phyloP scores from a whole-genome alignment of 2,888 invertebrate species.

The Pantelozetes paolii region DNA sequence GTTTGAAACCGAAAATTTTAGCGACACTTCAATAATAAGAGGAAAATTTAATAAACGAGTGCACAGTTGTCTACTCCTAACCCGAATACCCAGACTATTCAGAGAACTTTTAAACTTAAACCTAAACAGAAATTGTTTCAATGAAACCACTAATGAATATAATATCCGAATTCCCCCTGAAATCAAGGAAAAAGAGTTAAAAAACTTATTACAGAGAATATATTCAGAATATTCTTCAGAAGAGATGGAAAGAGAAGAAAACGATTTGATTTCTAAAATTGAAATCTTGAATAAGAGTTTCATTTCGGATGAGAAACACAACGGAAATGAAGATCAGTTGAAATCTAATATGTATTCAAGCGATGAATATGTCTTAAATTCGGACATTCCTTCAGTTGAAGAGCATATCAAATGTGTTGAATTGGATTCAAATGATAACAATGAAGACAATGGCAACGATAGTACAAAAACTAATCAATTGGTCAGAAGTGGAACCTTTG shows the following conservation, averaged over 20 bases:
- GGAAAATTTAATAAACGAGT: constrained; percentile 35
- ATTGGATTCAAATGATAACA: constrained; percentile 14
- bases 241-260: constrained; percentile 44
- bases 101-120: constrained; percentile 42
- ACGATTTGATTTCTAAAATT: neutral
- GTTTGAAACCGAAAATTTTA: constrained; percentile 44
- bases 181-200: neutral
- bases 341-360: constrained; percentile 2
- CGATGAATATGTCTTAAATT: neutral
- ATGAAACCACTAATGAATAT: neutral
- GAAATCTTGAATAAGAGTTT: constrained; percentile 44
- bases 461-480: constrained; percentile 36
- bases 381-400: neutral
- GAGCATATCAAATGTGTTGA: neutral
- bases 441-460: constrained; percentile 7
- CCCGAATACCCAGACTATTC: constrained; percentile 45
- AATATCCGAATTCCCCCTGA: neutral
- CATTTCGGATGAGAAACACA: constrained; percentile 36
- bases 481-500: constrained; percentile 47
- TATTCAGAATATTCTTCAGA: constrained; percentile 44
- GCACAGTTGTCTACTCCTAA: constrained; percentile 30
- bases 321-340: constrained; percentile 33
- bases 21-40: constrained; percentile 43
- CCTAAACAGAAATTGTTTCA: neutral
- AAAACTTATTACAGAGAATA: constrained; percentile 43